Base-by-base conservation (phyloP, 2,888 invertebrate genomes). In the Agrotis puta region DNA sequence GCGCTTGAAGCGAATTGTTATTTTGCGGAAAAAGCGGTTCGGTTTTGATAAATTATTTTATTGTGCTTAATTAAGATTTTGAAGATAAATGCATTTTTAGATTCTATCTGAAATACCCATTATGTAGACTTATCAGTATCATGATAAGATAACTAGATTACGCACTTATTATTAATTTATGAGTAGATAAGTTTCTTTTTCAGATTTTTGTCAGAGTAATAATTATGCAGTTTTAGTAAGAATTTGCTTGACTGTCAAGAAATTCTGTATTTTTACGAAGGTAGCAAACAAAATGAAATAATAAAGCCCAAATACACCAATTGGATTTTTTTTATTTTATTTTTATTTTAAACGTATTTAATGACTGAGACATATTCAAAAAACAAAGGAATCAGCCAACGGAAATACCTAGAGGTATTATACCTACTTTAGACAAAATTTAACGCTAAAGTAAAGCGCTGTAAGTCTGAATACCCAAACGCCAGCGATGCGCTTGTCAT, bases 1-100 rank as follows among this genome's bases (percentile, higher is more conserved):
- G 85, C 85, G 86, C 85, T 88, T 88, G 9, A 73, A 85, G 86
- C 85, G 68, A 82, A 78, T 24, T 6, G 4, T 4, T 16, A 14
- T 47, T 62, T 63, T 63, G 1, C 16, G 4, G 6, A 39, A 5
- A 57, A 58, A 82, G 73, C 78, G 47, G 24, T 27, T 0, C 16
- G 2, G 54, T 48, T 65, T 33, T 18, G 9, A 16, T 45, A 2
- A 0, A 13, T 22, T 65, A 14, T 20, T 63, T 72, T 24, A 24
- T 43, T 58, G 4, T 3, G 1, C 18, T 1, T 4, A 13, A 14
- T 1, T 4, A 13, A 18, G 47, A 48, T 33, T 47, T 14, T 11
- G 3, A n/a, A 68, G 7, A 7, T 24, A 67, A 16, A 2, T 68
- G 14, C 22, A 18, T 58, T 16, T 18, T 22, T 43, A 43, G 22